A percentile compares a stretch with the other conserved stretches of the same genome.
phyloP scores from a whole-genome alignment of 2,797 vertebrate species.

The Pangasius mekongensis region DNA sequence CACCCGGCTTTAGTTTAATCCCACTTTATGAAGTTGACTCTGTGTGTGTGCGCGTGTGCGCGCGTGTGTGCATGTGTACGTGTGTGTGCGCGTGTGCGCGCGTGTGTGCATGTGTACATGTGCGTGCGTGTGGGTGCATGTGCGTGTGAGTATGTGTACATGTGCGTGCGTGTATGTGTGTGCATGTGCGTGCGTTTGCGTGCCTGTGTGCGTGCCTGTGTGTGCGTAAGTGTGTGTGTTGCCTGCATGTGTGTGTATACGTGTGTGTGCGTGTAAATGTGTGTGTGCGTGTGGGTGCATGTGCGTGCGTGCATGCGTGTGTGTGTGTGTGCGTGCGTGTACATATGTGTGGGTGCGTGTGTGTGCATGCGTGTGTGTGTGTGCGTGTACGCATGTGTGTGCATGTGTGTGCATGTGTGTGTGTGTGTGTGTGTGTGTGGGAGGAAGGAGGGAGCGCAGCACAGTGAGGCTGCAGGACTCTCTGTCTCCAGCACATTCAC shows the following conservation, averaged over 20 bases:
- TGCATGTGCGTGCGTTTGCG: too few species aligned
- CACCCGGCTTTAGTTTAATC: constrained; percentile 66
- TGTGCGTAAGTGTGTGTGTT: too few species aligned
- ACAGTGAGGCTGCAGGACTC: constrained; percentile 51
- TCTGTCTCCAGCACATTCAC: constrained; percentile 49
- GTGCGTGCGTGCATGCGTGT: too few species aligned
- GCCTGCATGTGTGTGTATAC: too few species aligned
- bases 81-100: background rate
- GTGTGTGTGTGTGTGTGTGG: constrained; percentile 12
- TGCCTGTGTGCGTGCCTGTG: too few species aligned
- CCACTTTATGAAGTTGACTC: constrained; percentile 64
- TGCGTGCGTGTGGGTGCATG: background rate
- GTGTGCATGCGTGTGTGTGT: background rate
- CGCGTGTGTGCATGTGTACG: constrained; percentile 15
- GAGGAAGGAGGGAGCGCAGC: constrained; percentile 44
- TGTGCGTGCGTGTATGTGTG: too few species aligned
- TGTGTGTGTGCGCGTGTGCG: constrained; percentile 17
- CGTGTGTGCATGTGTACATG: background rate
- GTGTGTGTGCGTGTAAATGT: too few species aligned
- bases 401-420: constrained; percentile 11
- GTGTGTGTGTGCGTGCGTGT: too few species aligned
- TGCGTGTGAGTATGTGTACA: too few species aligned
- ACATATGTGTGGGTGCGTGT: background rate
- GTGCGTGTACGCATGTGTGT: constrained; percentile 26
- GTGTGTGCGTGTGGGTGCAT: too few species aligned